Percentiles rank a stretch among this genome's conserved stretches.
Evolutionary conservation across 2,888 invertebrate genomes (phyloP).

Genomic region (Hydraecia micacea): DNA sequence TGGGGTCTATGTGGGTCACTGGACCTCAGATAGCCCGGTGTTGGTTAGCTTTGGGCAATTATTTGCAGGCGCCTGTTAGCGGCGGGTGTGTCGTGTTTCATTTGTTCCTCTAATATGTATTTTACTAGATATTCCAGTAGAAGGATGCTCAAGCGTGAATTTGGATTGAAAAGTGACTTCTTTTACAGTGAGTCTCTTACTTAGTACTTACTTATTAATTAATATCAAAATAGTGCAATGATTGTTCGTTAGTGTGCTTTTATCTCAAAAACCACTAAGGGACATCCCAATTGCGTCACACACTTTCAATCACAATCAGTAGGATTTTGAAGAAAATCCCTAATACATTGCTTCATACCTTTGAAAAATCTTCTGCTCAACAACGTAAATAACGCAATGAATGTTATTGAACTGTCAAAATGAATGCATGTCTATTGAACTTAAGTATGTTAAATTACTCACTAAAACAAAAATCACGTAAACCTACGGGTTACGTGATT

Average conservation of each 20-base stretch:
- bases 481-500: not conserved
- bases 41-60: constrained; percentile 42
- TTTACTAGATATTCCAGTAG: not conserved
- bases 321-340: not conserved
- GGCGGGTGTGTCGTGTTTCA: constrained; percentile 4
- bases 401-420: not conserved
- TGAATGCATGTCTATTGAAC: not conserved
- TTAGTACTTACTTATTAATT: too few species aligned
- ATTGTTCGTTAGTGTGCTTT: not conserved
- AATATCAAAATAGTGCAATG: not conserved
- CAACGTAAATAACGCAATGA: not conserved
- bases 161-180: not conserved
- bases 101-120: constrained; percentile 4
- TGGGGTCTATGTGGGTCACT: constrained; percentile 56
- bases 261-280: not conserved
- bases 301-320: not conserved
- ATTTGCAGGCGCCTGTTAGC: constrained; percentile 36
- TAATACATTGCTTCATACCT: not conserved
- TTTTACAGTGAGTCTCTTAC: not conserved
- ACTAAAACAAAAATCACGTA: too few species aligned
- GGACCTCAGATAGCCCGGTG: constrained; percentile 39
- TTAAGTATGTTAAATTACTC: not conserved
- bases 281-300: too few species aligned
- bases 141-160: not conserved
- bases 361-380: not conserved